These are phyloP conservation scores for Micromys minutus DNA, from an alignment of 2,113 vertebrate species.

Conservation along the genomic window DNA sequence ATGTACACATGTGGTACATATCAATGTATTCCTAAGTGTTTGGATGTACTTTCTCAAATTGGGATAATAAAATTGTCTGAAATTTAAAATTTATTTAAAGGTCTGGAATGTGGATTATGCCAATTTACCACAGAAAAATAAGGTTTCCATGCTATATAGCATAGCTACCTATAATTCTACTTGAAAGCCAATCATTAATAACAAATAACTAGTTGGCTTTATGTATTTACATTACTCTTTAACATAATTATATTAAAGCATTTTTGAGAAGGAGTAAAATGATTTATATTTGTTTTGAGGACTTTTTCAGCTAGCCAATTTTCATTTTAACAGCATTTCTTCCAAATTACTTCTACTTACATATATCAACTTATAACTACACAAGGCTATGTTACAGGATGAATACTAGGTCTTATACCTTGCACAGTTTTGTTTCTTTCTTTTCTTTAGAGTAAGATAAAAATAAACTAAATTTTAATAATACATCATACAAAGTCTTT, in stretches of 20 bases:
- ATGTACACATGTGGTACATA: not conserved
- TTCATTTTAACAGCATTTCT: not conserved
- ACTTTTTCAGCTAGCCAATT: not conserved
- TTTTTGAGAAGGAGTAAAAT: not conserved
- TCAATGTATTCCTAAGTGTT: not conserved
- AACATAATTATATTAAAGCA: not conserved
- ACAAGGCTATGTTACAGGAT: not conserved
- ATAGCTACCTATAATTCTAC: not conserved
- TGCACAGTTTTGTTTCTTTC: not conserved
- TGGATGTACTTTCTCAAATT: not conserved
- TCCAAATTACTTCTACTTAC: not conserved
- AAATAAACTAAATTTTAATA: not conserved
- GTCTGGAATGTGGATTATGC: not conserved
- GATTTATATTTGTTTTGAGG: not conserved
- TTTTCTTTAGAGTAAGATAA: not conserved
- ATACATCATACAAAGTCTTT: not conserved
- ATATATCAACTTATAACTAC: not conserved
- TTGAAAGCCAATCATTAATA: not conserved
- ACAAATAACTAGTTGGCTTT: not conserved
- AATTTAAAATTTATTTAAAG: not conserved
- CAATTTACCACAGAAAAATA: not conserved
- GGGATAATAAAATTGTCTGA: not conserved
- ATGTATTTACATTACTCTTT: not conserved
- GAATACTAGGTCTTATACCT: not conserved
- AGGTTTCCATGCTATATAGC: not conserved